phyloP scores from a whole-genome alignment of 2,797 vertebrate species.

The Rhinophrynus dorsalis region DNA sequence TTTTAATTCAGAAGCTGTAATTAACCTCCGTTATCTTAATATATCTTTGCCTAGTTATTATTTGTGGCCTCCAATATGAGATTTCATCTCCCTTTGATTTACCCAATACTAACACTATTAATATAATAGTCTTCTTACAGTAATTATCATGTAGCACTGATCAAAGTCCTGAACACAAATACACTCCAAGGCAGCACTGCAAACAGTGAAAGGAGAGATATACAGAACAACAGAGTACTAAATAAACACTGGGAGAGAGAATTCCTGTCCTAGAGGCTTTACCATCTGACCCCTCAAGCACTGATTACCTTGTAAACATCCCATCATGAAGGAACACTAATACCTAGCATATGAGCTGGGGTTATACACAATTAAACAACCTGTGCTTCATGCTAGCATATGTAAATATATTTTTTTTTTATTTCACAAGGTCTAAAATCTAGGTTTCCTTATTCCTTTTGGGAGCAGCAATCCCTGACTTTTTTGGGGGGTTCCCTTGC shows the following conservation, averaged over 20 bases:
- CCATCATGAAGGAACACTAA: background rate
- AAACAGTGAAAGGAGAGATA: slow-evolving; percentile 9
- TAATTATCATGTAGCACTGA: slow-evolving; percentile 21
- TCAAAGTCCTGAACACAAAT: slow-evolving; percentile 33
- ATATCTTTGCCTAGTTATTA: slow-evolving; percentile 24
- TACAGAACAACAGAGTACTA: slow-evolving; percentile 2
- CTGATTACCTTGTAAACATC: slow-evolving; percentile 21
- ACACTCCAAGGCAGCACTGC: background rate
- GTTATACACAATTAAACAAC: no score
- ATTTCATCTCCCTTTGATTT: slow-evolving; percentile 26
- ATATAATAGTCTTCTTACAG: slow-evolving; percentile 17
- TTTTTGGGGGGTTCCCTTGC: no score
- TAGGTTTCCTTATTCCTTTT: no score
- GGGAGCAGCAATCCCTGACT: no score
- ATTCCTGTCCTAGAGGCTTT: background rate
- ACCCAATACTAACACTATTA: slow-evolving; percentile 6
- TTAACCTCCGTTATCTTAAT: slow-evolving; percentile 29
- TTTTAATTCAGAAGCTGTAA: slow-evolving; percentile 23
- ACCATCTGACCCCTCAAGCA: background rate
- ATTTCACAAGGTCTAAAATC: no score
- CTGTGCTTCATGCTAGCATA: no score
- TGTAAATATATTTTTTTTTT: no score
- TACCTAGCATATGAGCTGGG: no score
- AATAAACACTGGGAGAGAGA: background rate
- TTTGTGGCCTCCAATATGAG: slow-evolving; percentile 6